Conservation (phyloP, 2,797 vertebrate species). For the Anabas testudineus region DNA sequence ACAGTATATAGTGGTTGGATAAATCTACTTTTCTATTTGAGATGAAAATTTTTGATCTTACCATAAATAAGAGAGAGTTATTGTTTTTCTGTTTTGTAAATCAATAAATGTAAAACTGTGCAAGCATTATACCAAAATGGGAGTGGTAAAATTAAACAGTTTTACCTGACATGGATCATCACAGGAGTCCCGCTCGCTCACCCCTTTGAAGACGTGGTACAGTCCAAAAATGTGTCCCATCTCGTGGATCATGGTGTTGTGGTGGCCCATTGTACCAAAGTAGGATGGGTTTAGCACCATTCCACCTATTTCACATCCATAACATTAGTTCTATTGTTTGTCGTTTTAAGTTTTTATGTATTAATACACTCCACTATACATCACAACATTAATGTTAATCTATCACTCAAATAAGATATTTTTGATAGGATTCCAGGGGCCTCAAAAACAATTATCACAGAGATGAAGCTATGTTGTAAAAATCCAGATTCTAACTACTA, state of each 20-base stretch:
- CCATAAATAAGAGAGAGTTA: not conserved
- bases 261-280: constrained; percentile 91
- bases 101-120: not conserved
- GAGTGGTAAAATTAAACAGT: not conserved
- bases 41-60: not conserved
- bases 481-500: too few species aligned
- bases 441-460: not conserved
- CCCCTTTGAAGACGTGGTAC: constrained; percentile 98
- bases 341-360: too few species aligned
- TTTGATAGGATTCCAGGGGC: not conserved
- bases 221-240: constrained; percentile 96
- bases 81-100: not conserved
- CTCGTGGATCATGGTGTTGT: constrained; percentile 97
- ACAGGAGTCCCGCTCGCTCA: constrained; percentile 96
- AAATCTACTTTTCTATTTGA: not conserved
- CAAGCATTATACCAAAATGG: not conserved
- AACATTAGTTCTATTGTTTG: not conserved
- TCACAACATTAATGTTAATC: not conserved
- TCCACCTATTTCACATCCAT: constrained; percentile 86
- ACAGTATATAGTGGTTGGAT: not conserved
- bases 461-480: too few species aligned
- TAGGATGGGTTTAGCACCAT: constrained; percentile 95
- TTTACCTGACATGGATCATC: constrained; percentile 94
- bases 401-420: too few species aligned
- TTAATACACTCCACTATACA: too few species aligned